Conservation (phyloP, 2,888 invertebrate species). For the Folsomia candida region DNA sequence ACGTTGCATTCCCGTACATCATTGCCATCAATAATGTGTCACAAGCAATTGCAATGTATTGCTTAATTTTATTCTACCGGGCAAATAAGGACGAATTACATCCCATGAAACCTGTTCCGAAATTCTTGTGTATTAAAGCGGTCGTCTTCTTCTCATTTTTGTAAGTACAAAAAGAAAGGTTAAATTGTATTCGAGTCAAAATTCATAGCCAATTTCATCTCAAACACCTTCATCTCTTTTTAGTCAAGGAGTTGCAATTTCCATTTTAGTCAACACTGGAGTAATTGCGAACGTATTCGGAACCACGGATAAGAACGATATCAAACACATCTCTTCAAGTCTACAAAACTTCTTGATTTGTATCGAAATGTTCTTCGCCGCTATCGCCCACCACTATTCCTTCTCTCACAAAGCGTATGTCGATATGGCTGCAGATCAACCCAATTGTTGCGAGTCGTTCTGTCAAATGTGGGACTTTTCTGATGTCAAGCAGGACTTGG, state of each 20-base stretch:
- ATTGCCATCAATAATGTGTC: conserved; percentile 84
- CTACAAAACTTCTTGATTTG: conserved; percentile 92
- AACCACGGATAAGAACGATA: conserved; percentile 65
- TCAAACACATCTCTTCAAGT: conserved; percentile 74
- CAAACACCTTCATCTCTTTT: not conserved
- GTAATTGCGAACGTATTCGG: conserved; percentile 75
- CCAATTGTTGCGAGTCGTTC: conserved; percentile 73
- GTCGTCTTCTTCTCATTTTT: conserved; percentile 98
- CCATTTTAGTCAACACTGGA: conserved; percentile 77
- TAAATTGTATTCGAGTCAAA: not conserved
- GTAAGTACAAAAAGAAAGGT: conserved; percentile 63
- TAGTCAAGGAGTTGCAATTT: conserved; percentile 89
- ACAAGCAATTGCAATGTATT: conserved; percentile 95
- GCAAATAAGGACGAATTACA: conserved; percentile 81
- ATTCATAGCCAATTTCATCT: not conserved
- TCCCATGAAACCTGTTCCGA: conserved; percentile 91
- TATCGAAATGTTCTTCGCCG: conserved; percentile 96
- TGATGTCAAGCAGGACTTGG: conserved; percentile 87
- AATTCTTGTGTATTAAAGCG: conserved; percentile 94
- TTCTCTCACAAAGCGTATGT: conserved; percentile 90
- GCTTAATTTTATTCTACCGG: conserved; percentile 86
- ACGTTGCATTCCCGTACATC: conserved; percentile 85
- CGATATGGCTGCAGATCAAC: conserved; percentile 56
- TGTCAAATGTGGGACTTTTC: conserved; percentile 95
- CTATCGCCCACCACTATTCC: conserved; percentile 91